Conservation (phyloP, 2,888 invertebrate species). For the Epinotia nisella region DNA sequence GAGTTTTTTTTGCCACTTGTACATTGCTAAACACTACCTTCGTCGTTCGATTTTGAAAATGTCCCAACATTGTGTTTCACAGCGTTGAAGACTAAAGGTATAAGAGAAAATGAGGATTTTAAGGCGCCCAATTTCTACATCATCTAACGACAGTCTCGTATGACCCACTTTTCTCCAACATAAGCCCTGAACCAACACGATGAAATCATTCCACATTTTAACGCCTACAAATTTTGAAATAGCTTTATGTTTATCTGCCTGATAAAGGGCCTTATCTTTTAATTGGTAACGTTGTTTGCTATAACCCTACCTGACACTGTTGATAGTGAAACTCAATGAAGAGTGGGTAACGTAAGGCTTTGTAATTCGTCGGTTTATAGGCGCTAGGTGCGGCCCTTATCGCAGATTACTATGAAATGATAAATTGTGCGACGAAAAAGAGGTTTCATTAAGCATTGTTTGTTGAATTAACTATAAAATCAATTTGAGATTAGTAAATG, state of each 20-base stretch:
- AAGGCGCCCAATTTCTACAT: not conserved
- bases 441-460: slow-evolving; percentile 20
- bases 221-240: slow-evolving; percentile 58
- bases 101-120: too few relatives aligned
- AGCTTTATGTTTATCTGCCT: slow-evolving; percentile 65
- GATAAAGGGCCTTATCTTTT: slow-evolving; percentile 77
- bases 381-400: slow-evolving; percentile 70
- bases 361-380: slow-evolving; percentile 56
- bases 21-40: too few relatives aligned
- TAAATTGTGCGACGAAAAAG: slow-evolving; percentile 33
- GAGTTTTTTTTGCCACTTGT: too few relatives aligned
- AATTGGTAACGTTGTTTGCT: slow-evolving; percentile 64
- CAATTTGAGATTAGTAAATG: not conserved
- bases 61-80: too few relatives aligned
- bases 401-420: slow-evolving; percentile 52
- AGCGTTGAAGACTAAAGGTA: too few relatives aligned
- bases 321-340: slow-evolving; percentile 43
- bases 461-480: not conserved
- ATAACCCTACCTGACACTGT: slow-evolving; percentile 55
- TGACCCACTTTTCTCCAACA: slow-evolving; percentile 56
- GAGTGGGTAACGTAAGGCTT: slow-evolving; percentile 35
- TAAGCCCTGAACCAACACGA: slow-evolving; percentile 59
- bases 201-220: slow-evolving; percentile 66
- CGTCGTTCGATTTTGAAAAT: too few relatives aligned
- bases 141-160: not conserved